Evolutionary conservation across 1,140 invertebrate genomes (phyloP), one percentile per base, ranked within the genome.

Genomic region (Hylaeus anthracinus): DNA sequence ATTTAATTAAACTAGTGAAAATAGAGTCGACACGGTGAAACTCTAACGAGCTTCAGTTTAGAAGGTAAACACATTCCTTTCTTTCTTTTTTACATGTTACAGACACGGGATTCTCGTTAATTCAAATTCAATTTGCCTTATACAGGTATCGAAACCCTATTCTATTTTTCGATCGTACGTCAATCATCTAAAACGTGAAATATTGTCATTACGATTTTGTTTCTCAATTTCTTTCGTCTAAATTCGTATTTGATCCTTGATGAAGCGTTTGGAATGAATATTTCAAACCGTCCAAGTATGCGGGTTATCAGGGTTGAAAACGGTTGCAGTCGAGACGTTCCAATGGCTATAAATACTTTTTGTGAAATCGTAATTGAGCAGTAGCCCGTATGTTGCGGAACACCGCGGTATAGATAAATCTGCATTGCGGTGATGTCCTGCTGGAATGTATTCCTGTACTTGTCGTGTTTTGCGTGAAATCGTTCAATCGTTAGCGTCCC

Each of bases 331-430:
- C 3, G 10, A 37, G 5, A 58, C 39, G 1, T 9, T n/a, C 43
- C 26, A 1, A n/a, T 1, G 64, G 48, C 4, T 26, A 12, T 5
- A n/a, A 41, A 12, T 53, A 39, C 39, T 39, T 55, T 55, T 6
- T 3, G 5, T 12, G 58, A 2, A 41, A 48, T 55, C 1, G 58
- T 41, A 60, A 70, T 60, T 64, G 37, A 78, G 64, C 53, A 73
- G 75, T 37, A 43, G 41, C 84, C 79, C 73, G 65, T 63, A 82
- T 83, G 77, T 41, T 69, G 80, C 67, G 37, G 80, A 55, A 72
- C 65, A 65, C 43, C 75, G 43, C 81, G 69, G 69, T 86, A 86
- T 86, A 85, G 83, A 82, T 82, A 82, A 86, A 77, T 55, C 85
- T 86, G 85, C 85, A 86, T 75, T 86, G 85, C 85, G 64, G 71